These are phyloP conservation scores for Aegithalos caudatus DNA, from an alignment of 2,113 vertebrate genomes.

Conservation along the genomic window DNA sequence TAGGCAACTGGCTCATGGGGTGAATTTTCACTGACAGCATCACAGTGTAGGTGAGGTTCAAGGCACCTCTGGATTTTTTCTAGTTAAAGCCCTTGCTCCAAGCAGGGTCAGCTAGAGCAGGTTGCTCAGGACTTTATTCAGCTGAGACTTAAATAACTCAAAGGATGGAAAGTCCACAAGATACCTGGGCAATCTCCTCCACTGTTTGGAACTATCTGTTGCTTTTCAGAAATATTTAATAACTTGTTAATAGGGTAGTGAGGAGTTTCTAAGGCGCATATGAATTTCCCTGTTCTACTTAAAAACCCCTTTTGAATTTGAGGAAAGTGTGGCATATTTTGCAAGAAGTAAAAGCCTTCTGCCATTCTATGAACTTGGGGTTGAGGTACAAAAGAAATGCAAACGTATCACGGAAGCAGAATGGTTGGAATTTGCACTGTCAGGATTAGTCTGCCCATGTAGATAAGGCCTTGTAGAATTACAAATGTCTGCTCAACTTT, in stretches of 20 bases:
- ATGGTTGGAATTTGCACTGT: background rate
- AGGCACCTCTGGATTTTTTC: background rate
- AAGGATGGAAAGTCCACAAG: background rate
- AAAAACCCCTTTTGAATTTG: background rate
- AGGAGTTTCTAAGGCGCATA: background rate
- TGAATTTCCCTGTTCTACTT: background rate
- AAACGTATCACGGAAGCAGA: fast-evolving
- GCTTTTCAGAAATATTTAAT: background rate
- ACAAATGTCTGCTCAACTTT: background rate
- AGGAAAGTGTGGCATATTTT: background rate
- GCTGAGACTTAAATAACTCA: background rate
- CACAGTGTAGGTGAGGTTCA: background rate
- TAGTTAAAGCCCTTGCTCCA: background rate
- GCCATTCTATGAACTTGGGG: background rate
- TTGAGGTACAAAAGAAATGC: background rate
- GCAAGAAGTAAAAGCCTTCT: background rate
- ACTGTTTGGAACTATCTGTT: background rate
- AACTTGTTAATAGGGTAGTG: background rate
- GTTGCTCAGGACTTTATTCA: background rate
- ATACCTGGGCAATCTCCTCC: background rate
- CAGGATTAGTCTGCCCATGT: background rate
- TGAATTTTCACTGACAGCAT: background rate
- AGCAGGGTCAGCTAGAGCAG: background rate
- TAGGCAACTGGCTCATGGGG: background rate
- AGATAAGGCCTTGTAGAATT: background rate